A percentile compares a stretch with the other conserved stretches of the same genome.
phyloP scores from a whole-genome alignment of 2,888 invertebrate species.

The Melolontha melolontha region DNA sequence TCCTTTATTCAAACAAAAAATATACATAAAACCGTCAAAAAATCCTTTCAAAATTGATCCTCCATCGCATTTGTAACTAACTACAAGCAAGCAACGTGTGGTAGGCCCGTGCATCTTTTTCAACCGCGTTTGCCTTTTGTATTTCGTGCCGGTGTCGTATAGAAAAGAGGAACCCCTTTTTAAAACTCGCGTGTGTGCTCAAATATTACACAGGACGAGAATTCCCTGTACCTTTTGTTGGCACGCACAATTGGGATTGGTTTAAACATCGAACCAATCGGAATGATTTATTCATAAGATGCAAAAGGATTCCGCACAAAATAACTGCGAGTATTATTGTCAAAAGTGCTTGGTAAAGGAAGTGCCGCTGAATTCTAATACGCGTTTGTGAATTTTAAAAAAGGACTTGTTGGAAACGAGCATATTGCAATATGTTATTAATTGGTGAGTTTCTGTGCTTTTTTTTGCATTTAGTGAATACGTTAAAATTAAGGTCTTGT shows the following conservation, averaged over 20 bases:
- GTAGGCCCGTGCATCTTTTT: slow-evolving; percentile 19
- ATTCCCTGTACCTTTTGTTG: slow-evolving; percentile 13
- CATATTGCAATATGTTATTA: slow-evolving; percentile 21
- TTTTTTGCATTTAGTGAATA: background rate
- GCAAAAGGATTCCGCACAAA: background rate
- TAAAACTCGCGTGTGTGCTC: slow-evolving; percentile 40
- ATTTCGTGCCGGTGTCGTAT: slow-evolving; percentile 16
- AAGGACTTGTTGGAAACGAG: background rate
- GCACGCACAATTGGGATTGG: slow-evolving; percentile 42
- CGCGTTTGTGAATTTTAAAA: no score
- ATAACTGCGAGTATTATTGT: background rate
- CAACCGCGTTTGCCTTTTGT: slow-evolving; percentile 16
- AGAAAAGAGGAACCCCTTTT: slow-evolving; percentile 32
- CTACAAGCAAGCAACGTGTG: slow-evolving; percentile 19
- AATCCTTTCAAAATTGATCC: slow-evolving; percentile 2
- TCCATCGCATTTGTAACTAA: slow-evolving; percentile 20
- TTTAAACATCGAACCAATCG: slow-evolving; percentile 37
- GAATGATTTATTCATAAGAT: slow-evolving; percentile 33
- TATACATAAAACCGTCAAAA: no score
- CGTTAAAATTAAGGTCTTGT: background rate
- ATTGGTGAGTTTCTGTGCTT: slow-evolving; percentile 17
- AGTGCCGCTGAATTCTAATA: no score
- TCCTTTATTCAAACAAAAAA: no score
- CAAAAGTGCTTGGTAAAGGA: no score
- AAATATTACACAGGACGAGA: slow-evolving; percentile 30